Evolutionary conservation across 1,140 invertebrate genomes (phyloP).

Genomic region (Brachionus angularis): DNA sequence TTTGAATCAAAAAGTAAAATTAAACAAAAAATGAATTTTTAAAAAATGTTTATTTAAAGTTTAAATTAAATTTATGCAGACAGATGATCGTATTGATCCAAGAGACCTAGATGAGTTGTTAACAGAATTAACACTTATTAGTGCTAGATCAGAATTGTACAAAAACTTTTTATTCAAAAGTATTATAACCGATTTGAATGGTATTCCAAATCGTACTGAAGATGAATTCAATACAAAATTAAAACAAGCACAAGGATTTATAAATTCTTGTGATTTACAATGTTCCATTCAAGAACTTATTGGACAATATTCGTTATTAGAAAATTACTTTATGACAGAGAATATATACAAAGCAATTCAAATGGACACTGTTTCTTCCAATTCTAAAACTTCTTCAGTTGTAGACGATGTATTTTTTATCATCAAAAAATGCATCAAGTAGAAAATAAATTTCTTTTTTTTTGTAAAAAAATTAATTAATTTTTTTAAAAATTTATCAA

Average conservation of each 20-base stretch:
- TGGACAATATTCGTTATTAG: conserved; percentile 81
- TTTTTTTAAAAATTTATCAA: too few species aligned
- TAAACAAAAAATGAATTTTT: too few species aligned
- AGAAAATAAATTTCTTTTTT: conserved; percentile 43
- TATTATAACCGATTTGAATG: conserved; percentile 64
- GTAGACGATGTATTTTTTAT: conserved; percentile 98
- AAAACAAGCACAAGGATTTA: conserved; percentile 66
- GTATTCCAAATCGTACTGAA: background rate
- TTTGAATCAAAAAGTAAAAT: too few species aligned
- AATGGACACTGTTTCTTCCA: conserved; percentile 70
- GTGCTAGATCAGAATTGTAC: conserved; percentile 82
- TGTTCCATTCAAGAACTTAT: conserved; percentile 82
- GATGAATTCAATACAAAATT: conserved; percentile 55
- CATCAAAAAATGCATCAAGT: conserved; percentile 88
- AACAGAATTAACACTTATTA: conserved; percentile 83
- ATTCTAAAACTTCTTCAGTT: conserved; percentile 78
- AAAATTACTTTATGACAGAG: conserved; percentile 92
- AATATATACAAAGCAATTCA: conserved; percentile 87
- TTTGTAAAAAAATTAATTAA: conserved; percentile 44
- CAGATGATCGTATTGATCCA: conserved; percentile 65
- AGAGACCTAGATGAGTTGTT: conserved; percentile 81
- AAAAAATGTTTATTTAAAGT: too few species aligned
- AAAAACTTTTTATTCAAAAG: conserved; percentile 78
- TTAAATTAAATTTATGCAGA: too few species aligned
- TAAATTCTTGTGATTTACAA: conserved; percentile 73